Evolutionary conservation across 2,113 vertebrate species (phyloP).

Genomic region (Collichthys lucidus): DNA sequence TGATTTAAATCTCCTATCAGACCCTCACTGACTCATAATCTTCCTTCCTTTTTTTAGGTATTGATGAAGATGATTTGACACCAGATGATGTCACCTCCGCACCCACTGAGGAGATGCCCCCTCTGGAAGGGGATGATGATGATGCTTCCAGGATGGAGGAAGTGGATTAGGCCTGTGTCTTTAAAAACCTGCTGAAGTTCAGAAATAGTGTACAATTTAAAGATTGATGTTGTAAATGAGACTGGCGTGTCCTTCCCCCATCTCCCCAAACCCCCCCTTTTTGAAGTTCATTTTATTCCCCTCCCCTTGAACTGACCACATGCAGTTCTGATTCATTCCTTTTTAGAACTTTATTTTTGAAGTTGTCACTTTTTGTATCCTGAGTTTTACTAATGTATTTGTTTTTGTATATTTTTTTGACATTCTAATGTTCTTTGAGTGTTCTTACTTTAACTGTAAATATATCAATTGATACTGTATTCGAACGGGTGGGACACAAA

Average conservation of each 20-base stretch:
- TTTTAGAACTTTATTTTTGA: conserved; percentile 41
- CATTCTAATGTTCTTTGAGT: conserved; percentile 66
- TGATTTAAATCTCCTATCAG: not conserved
- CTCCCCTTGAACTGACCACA: not conserved
- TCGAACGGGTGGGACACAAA: conserved; percentile 60
- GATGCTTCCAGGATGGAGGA: conserved; percentile 98
- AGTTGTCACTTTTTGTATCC: conserved; percentile 64
- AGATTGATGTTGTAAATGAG: conserved; percentile 70
- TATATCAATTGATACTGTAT: conserved; percentile 63
- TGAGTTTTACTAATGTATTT: conserved; percentile 54
- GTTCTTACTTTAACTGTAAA: conserved; percentile 66
- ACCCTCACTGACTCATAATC: not conserved
- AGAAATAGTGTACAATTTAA: conserved; percentile 45
- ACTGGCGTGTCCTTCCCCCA: conserved; percentile 14
- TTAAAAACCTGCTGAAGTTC: not conserved
- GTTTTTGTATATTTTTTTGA: conserved; percentile 79
- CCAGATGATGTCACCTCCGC: conserved; percentile 85
- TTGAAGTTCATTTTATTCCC: conserved; percentile 15
- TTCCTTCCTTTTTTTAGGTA: conserved; percentile 81
- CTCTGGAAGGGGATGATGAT: conserved; percentile 94
- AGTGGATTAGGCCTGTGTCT: conserved; percentile 86
- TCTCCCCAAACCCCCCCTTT: not conserved
- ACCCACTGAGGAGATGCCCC: conserved; percentile 94
- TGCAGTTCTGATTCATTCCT: conserved; percentile 51
- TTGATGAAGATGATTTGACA: conserved; percentile 92